Evolutionary conservation across 2,888 invertebrate species (phyloP).

Genomic region (Neocrepidodera transversa): DNA sequence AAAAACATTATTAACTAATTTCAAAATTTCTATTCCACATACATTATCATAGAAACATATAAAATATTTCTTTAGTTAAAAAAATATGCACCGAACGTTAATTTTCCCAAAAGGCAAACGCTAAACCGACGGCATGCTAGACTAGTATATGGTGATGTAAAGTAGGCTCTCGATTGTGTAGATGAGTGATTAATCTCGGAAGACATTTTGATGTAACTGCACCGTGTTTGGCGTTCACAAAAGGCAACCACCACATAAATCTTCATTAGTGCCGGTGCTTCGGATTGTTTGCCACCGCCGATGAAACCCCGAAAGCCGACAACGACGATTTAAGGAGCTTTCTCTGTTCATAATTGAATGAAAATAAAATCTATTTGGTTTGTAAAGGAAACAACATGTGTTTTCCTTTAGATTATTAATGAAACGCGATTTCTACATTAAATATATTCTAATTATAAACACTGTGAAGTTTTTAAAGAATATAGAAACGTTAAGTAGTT

Average conservation of each 20-base stretch:
- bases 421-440: no score
- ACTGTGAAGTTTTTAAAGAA: no score
- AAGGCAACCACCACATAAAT: slow-evolving; percentile 28
- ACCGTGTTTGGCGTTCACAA: slow-evolving; percentile 22
- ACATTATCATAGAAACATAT: no score
- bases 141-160: slow-evolving; percentile 10
- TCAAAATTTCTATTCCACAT: no score
- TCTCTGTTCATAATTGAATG: slow-evolving; percentile 3
- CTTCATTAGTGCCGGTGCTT: slow-evolving; percentile 28
- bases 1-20: no score
- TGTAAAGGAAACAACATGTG: no score
- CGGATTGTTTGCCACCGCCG: slow-evolving; percentile 20
- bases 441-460: no score
- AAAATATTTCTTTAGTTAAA: no score
- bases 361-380: neutral
- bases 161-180: slow-evolving; percentile 18
- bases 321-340: slow-evolving; percentile 5
- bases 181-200: slow-evolving; percentile 25
- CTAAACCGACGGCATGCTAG: neutral
- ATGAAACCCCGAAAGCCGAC: slow-evolving; percentile 11
- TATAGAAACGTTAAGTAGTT: no score
- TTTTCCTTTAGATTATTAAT: no score
- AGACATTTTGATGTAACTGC: slow-evolving; percentile 29
- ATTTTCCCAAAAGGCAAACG: neutral
- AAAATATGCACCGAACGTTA: no score